phyloP scores from a whole-genome alignment of 2,113 vertebrate species.

The Sus scrofa region DNA sequence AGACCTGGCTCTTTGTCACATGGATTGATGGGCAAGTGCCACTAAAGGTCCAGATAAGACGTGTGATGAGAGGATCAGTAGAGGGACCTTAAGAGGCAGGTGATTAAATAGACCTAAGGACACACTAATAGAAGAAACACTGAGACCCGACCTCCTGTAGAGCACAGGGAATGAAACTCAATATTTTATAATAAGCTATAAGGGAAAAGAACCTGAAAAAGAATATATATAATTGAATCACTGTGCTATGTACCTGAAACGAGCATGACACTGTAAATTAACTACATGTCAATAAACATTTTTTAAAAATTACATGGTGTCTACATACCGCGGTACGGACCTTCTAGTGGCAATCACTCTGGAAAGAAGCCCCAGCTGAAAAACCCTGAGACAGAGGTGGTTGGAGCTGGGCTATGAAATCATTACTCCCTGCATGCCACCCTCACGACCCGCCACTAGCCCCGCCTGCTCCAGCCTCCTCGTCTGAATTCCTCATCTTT shows the following conservation, averaged over 20 bases:
- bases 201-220: not conserved
- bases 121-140: not conserved
- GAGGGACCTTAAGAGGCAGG: not conserved
- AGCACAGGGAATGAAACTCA: not conserved
- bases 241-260: not conserved
- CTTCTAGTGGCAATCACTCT: not conserved
- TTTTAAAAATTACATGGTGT: not conserved
- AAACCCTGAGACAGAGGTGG: not conserved
- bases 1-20: not conserved
- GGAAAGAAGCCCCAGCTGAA: conserved; percentile 32
- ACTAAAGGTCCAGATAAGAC: not conserved
- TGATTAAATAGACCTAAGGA: not conserved
- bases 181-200: not conserved
- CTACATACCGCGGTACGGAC: not conserved
- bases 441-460: not conserved
- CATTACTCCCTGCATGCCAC: not conserved
- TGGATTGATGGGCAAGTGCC: not conserved
- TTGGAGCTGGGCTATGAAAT: not conserved
- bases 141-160: not conserved
- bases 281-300: not conserved
- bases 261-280: not conserved
- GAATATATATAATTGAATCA: not conserved
- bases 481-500: conserved; percentile 73
- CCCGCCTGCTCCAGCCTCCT: not conserved
- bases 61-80: not conserved